Evolutionary conservation across 2,888 invertebrate species (phyloP), one percentile per base, ranked within the genome.

Genomic region (Zeuzera pyrina): DNA sequence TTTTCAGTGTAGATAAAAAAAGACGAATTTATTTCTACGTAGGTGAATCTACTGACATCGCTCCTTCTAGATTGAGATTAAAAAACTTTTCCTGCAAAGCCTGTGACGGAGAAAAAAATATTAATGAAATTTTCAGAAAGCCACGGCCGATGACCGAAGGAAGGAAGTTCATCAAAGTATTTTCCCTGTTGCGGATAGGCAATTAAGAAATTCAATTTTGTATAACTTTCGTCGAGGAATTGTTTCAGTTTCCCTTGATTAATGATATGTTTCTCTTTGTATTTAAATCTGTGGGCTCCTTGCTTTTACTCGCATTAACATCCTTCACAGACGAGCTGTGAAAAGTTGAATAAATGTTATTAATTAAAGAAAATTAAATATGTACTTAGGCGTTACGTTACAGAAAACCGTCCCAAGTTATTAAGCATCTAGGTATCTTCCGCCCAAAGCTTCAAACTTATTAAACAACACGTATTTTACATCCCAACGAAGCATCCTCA

Each of bases 131-230:
- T 71, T 70, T 50, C 45, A 44, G 58, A 52, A 54, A 59, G 53
- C 57, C 49, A 46, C 60, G 40, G 36, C 30, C 65, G 53, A 60
- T 72, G 71, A 64, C 69, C 72, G 55, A 65, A 55, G 53, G 51
- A 58, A 47, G 49, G 50, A 63, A 66, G 60, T 69, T 65, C 61
- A 57, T 65, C 62, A 61, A 73, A 72, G 66, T 66, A 60, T 64
- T 66, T 57, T 51, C 57, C 51, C 62, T 64, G 69, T 62, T 56
- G 58, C 52, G 63, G 67, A 63, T 61, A 64, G 65, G 62, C 65
- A 72, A 71, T 74, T 72, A 72, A 66, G 65, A 57, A 65, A 68
- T 70, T 72, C 61, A 69, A 71, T 72, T 71, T 65, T 57, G 12
- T 25, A 13, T 19, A 13, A 25, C 25, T 25, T 25, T 8, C 7